Evolutionary conservation across 2,113 vertebrate species (phyloP).

Genomic region (Muntiacus reevesi): DNA sequence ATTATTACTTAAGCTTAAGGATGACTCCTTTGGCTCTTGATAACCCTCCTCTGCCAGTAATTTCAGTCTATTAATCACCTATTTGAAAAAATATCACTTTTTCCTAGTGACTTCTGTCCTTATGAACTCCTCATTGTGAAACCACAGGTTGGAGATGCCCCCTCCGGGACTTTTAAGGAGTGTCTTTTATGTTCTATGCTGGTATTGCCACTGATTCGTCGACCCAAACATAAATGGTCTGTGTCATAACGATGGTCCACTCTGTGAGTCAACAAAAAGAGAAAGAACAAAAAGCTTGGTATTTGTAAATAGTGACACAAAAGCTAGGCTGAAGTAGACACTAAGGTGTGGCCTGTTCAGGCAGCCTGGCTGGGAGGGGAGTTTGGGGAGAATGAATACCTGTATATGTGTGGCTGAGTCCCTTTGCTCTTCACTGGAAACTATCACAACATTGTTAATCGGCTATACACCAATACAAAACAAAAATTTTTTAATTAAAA

Average conservation of each 20-base stretch:
- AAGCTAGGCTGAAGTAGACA: background rate
- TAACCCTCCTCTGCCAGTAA: constrained; percentile 17
- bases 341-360: background rate
- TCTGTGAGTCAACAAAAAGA: background rate
- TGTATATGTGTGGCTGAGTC: too few relatives aligned
- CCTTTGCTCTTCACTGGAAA: too few relatives aligned
- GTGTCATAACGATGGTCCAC: background rate
- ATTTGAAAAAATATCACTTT: background rate
- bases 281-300: background rate
- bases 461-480: too few relatives aligned
- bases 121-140: background rate
- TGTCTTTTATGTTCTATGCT: background rate
- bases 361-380: background rate
- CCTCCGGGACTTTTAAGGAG: background rate
- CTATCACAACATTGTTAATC: too few relatives aligned
- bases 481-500: too few relatives aligned
- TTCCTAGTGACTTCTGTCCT: background rate
- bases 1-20: background rate
- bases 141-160: background rate
- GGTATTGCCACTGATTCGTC: background rate
- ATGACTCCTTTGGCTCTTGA: background rate
- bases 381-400: too few relatives aligned
- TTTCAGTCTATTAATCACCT: constrained; percentile 49
- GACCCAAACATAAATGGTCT: background rate
- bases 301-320: background rate